These are phyloP conservation scores for Arctia plantaginis DNA, from an alignment of 2,888 invertebrate genomes.

Conservation along the genomic window DNA sequence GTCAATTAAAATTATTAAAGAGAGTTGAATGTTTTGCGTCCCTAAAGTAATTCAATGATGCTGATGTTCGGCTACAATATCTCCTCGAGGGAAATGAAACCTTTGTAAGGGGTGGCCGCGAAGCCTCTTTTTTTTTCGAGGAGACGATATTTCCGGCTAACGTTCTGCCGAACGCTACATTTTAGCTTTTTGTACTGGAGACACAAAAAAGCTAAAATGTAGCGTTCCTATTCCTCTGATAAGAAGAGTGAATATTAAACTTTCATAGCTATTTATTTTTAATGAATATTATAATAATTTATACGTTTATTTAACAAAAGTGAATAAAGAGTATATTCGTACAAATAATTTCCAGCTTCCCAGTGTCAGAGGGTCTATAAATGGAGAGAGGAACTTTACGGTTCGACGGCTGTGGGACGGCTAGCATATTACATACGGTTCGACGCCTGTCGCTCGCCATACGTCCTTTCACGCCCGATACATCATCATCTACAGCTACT, in stretches of 20 bases:
- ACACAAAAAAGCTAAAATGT: too few species aligned
- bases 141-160: background rate
- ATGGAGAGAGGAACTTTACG: conserved; percentile 71
- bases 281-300: background rate
- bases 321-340: conserved; percentile 40
- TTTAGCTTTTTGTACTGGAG: background rate
- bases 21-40: background rate
- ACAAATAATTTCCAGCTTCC: conserved; percentile 50
- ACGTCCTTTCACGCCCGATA: conserved; percentile 43
- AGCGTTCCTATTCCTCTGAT: too few species aligned
- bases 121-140: background rate
- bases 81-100: background rate
- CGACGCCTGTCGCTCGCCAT: conserved; percentile 60
- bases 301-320: conserved; percentile 23
- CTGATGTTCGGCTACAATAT: background rate
- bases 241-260: too few species aligned
- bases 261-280: too few species aligned
- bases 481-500: conserved; percentile 45
- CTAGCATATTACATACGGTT: conserved; percentile 70
- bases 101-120: background rate
- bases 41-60: background rate
- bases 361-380: conserved; percentile 63
- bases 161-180: background rate
- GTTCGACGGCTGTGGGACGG: conserved; percentile 61
- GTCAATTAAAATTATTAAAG: background rate